Evolutionary conservation across 2,797 vertebrate species (phyloP).

Genomic region (Peromyscus nudipes): DNA sequence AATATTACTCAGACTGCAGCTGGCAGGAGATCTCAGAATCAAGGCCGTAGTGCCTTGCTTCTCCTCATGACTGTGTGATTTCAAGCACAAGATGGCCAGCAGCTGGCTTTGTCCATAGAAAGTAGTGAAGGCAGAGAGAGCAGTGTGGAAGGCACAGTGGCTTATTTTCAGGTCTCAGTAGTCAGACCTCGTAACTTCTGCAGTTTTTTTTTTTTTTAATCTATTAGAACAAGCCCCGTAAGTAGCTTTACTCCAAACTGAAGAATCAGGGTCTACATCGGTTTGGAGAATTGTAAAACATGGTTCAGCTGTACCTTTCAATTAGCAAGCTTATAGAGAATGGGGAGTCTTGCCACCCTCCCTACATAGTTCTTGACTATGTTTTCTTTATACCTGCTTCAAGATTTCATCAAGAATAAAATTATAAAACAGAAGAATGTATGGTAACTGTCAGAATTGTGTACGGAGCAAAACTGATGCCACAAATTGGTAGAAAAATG

Average conservation of each 20-base stretch:
- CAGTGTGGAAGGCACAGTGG: not conserved
- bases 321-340: constrained; percentile 30
- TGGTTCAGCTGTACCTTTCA: not conserved
- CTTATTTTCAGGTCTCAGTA: not conserved
- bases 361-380: constrained; percentile 29
- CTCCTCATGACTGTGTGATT: not conserved
- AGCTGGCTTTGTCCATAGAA: not conserved
- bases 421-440: constrained; percentile 19
- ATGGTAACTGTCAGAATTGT: not conserved
- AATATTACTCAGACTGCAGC: not conserved
- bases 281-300: not conserved
- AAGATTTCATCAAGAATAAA: constrained; percentile 6
- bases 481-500: not conserved
- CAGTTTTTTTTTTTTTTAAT: not conserved
- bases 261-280: not conserved
- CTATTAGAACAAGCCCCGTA: not conserved
- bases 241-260: not conserved
- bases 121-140: not conserved
- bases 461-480: not conserved
- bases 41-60: not conserved
- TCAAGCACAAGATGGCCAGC: not conserved
- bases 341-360: not conserved
- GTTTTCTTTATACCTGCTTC: not conserved
- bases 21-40: not conserved
- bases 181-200: not conserved